Evolutionary conservation across 2,888 invertebrate species (phyloP).

Genomic region (Pelosia muscerda): DNA sequence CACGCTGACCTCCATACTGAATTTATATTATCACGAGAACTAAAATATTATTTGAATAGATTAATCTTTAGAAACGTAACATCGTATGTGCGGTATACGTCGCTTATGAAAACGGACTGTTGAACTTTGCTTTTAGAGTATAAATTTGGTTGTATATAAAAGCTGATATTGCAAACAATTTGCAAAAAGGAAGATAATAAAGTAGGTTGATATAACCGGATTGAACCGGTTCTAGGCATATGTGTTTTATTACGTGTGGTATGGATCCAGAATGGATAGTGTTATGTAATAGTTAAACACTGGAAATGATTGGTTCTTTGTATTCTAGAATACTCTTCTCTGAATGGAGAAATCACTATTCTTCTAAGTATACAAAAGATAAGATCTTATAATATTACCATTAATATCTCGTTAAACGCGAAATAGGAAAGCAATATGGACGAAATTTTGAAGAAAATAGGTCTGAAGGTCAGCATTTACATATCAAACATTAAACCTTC

Average conservation of each 20-base stretch:
- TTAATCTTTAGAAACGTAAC: conserved; percentile 51
- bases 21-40: conserved; percentile 72
- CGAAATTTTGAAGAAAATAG: too few species aligned
- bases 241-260: conserved; percentile 62
- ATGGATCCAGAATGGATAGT: conserved; percentile 34
- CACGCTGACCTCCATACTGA: conserved; percentile 70
- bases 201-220: conserved; percentile 73
- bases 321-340: too few species aligned
- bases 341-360: background rate
- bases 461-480: too few species aligned
- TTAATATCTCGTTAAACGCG: too few species aligned
- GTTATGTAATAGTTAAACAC: conserved; percentile 35
- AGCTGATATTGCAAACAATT: conserved; percentile 64
- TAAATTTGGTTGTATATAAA: conserved; percentile 25
- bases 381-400: too few species aligned
- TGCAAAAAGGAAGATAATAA: conserved; percentile 80
- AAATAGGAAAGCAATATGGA: too few species aligned
- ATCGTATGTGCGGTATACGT: conserved; percentile 37
- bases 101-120: conserved; percentile 39
- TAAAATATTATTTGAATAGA: conserved; percentile 77
- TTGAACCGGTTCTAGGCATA: conserved; percentile 61
- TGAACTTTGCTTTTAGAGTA: conserved; percentile 6
- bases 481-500: too few species aligned
- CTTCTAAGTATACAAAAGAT: too few species aligned
- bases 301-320: background rate